phyloP scores from a whole-genome alignment of 2,113 vertebrate species.

The Corvus moneduloides region DNA sequence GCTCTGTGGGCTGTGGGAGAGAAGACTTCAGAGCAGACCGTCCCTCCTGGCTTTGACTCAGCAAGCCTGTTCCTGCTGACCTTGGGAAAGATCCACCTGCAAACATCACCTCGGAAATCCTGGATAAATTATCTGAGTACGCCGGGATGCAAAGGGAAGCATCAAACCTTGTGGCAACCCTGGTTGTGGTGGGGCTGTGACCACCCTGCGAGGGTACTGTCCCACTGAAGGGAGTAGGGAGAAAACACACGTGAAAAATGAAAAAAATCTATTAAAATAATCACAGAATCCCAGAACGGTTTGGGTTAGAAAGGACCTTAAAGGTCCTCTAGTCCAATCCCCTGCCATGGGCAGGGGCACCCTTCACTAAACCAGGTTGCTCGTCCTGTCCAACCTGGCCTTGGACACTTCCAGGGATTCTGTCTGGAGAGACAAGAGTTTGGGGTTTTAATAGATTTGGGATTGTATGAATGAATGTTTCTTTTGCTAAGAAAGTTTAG shows the following conservation, averaged over 20 bases:
- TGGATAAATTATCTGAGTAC: rapidly evolving
- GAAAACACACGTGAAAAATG: background rate
- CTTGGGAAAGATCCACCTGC: background rate
- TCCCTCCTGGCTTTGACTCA: background rate
- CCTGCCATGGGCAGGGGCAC: background rate
- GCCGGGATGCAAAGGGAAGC: rapidly evolving
- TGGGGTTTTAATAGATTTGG: background rate
- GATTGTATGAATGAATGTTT: background rate
- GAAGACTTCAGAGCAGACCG: background rate
- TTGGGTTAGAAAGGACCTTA: background rate
- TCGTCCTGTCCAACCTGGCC: background rate
- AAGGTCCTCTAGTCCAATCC: background rate
- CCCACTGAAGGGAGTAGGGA: no score
- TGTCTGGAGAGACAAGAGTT: background rate
- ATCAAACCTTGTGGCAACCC: background rate
- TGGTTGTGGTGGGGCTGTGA: background rate
- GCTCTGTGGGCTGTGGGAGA: background rate
- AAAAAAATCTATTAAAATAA: background rate
- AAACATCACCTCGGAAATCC: rapidly evolving
- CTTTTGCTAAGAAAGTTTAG: background rate
- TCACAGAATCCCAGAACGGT: no score
- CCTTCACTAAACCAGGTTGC: background rate
- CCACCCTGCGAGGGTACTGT: rapidly evolving
- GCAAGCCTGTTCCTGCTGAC: background rate
- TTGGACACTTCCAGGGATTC: background rate